phyloP scores from a whole-genome alignment of 2,888 invertebrate genomes.

The Caprella mutica region DNA sequence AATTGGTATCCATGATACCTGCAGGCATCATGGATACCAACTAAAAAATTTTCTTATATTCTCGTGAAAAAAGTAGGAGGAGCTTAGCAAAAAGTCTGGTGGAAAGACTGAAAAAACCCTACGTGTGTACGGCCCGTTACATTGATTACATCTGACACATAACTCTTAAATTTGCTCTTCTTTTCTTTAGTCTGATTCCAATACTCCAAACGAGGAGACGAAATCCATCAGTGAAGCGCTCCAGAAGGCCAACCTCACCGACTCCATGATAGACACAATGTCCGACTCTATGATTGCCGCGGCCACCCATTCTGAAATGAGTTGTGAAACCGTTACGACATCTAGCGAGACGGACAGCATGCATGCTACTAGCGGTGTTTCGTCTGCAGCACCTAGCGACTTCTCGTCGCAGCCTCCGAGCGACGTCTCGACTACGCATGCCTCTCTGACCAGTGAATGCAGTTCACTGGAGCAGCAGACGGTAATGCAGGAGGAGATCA shows the following conservation, averaged over 20 bases:
- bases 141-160: not conserved
- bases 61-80: no score
- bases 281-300: slow-evolving; percentile 16
- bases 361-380: slow-evolving; percentile 8
- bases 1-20: not conserved
- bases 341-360: not conserved
- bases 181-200: slow-evolving; percentile 24
- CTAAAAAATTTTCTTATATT: no score
- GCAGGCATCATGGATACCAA: no score
- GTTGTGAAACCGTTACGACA: not conserved
- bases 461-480: slow-evolving; percentile 10
- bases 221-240: slow-evolving; percentile 20
- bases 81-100: no score
- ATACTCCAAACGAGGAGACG: slow-evolving; percentile 28
- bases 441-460: not conserved
- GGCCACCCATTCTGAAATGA: not conserved
- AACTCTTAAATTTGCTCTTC: slow-evolving; percentile 1
- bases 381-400: slow-evolving; percentile 13
- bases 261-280: slow-evolving; percentile 23
- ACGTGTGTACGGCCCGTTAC: not conserved
- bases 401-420: slow-evolving; percentile 11
- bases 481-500: no score
- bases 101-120: no score
- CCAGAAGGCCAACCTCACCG: slow-evolving; percentile 27
- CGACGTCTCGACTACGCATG: not conserved